Evolutionary conservation across 1,140 invertebrate species (phyloP).

Genomic region (Zaprionus kolodkinae): DNA sequence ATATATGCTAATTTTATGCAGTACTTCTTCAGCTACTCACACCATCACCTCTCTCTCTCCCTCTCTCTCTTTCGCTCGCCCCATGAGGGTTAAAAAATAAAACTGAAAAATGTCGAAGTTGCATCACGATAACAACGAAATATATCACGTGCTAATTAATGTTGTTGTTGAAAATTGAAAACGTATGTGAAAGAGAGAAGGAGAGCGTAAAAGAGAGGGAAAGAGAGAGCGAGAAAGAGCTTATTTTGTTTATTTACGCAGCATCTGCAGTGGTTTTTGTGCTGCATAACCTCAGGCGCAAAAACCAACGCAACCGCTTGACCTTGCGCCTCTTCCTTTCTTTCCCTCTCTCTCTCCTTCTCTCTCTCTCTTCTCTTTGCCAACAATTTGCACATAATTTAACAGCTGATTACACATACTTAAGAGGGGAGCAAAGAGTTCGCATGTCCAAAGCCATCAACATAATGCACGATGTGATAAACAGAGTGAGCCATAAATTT

Average conservation of each 20-base stretch:
- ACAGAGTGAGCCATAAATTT: constrained; percentile 66
- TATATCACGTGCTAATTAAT: constrained; percentile 81
- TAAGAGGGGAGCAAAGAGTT: constrained; percentile 19
- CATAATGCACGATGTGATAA: constrained; percentile 61
- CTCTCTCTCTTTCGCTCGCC: no score
- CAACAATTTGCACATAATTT: constrained; percentile 70
- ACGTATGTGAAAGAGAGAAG: constrained; percentile 13
- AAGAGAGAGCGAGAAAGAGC: not conserved
- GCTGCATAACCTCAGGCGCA: constrained; percentile 41
- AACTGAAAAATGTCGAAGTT: constrained; percentile 67
- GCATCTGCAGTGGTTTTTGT: constrained; percentile 28
- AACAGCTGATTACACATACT: constrained; percentile 68
- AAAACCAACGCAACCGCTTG: constrained; percentile 13
- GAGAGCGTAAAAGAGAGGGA: not conserved
- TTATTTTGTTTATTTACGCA: constrained; percentile 24
- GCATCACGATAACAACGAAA: constrained; percentile 63
- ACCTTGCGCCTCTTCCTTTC: constrained; percentile 34
- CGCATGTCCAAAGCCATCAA: constrained; percentile 77
- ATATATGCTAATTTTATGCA: constrained; percentile 79
- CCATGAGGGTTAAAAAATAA: constrained; percentile 25
- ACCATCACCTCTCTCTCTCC: no score
- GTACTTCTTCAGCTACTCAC: not conserved
- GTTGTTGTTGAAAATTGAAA: constrained; percentile 72
- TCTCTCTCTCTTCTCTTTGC: not conserved
- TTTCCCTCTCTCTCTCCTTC: not conserved